Conservation (phyloP, 23 tunicate species). For the Trididemnum miniatum region DNA sequence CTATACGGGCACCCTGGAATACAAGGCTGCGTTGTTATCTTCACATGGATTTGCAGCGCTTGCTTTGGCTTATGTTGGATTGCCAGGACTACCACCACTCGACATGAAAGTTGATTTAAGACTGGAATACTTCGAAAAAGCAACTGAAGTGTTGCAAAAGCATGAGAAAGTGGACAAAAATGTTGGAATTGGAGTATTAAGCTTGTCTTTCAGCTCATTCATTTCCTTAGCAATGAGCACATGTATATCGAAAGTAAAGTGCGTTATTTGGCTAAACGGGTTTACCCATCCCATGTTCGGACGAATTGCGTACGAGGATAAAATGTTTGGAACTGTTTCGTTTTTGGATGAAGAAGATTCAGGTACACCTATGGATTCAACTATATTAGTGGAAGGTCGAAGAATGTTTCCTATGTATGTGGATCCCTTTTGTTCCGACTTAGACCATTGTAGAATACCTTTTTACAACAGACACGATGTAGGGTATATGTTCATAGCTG, state of each 20-base stretch:
- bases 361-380: not conserved
- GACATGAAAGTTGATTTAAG: not conserved
- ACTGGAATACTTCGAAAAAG: slow-evolving; percentile 49
- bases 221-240: slow-evolving; percentile 37
- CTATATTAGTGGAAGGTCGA: not conserved
- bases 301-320: not conserved
- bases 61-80: slow-evolving; percentile 36
- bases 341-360: not conserved
- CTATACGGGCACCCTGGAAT: slow-evolving; percentile 10
- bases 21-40: slow-evolving; percentile 36
- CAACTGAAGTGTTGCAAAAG: not conserved
- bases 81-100: slow-evolving; percentile 9
- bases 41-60: slow-evolving; percentile 51
- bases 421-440: slow-evolving; percentile 2
- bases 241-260: slow-evolving; percentile 10
- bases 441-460: slow-evolving; percentile 1
- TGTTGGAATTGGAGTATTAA: slow-evolving; percentile 28
- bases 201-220: slow-evolving; percentile 16
- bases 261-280: slow-evolving; percentile 32
- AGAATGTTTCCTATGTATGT: not conserved
- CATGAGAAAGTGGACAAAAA: slow-evolving; percentile 6
- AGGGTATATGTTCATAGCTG: slow-evolving; percentile 13
- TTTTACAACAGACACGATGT: slow-evolving; percentile 18
- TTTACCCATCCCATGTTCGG: not conserved
- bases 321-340: not conserved